Conservation (phyloP, 2,797 vertebrate genomes). For the Scolopax rusticola region DNA sequence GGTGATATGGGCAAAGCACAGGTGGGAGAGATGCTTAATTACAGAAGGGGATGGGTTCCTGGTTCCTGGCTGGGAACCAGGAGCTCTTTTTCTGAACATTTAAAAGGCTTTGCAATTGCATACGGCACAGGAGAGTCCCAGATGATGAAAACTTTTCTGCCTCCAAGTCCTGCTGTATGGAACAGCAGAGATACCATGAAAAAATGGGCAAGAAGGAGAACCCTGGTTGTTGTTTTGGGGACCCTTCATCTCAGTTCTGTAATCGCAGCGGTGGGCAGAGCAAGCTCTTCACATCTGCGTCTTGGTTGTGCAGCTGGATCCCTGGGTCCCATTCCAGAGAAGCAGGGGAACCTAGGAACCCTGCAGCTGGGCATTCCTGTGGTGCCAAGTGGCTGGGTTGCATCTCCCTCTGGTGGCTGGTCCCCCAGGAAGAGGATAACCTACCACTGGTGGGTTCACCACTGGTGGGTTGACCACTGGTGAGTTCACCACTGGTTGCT, state of each 20-base stretch:
- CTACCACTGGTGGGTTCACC: neutral
- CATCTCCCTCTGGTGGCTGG: neutral
- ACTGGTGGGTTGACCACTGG: too few species aligned
- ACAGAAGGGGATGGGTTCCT: neutral
- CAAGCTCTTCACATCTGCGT: neutral
- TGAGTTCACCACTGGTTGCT: neutral
- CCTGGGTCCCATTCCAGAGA: neutral
- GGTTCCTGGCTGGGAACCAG: neutral
- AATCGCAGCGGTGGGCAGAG: neutral
- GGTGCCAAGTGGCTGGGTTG: neutral
- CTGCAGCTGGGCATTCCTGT: neutral
- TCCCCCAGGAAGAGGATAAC: neutral
- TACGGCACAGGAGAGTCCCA: neutral
- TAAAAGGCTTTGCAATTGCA: neutral
- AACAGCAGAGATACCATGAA: neutral
- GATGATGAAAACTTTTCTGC: neutral
- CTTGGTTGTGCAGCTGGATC: neutral
- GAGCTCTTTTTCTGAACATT: neutral
- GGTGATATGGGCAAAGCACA: neutral
- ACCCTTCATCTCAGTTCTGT: neutral
- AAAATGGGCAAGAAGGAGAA: neutral
- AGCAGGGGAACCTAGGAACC: neutral
- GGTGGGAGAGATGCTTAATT: neutral
- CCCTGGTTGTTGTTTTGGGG: fast-evolving
- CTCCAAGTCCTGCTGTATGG: neutral